phyloP scores from a whole-genome alignment of 1,140 invertebrate genomes.

The Pachypeltis micranthus region DNA sequence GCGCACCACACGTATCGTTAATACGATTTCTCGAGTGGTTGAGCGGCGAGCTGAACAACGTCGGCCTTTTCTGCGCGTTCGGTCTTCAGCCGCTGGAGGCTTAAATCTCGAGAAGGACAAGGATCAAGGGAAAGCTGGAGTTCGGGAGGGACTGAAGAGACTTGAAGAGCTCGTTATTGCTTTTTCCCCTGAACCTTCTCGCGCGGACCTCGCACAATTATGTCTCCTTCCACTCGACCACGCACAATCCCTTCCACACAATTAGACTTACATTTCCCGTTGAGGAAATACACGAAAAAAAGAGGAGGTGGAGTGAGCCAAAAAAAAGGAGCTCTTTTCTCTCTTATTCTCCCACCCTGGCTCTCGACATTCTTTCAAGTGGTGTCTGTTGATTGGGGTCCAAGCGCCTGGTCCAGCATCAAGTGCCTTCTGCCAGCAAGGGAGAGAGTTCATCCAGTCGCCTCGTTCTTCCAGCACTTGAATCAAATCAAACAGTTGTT shows the following conservation, averaged over 20 bases:
- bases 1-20: not conserved
- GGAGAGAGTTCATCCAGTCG: too few relatives aligned
- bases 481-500: too few relatives aligned
- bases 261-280: slow-evolving; percentile 6
- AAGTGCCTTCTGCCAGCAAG: not conserved
- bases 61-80: not conserved
- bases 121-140: not conserved
- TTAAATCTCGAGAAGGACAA: too few relatives aligned
- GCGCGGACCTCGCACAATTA: slow-evolving; percentile 1
- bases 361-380: not conserved
- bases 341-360: too few relatives aligned
- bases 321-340: not conserved
- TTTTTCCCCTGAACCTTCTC: not conserved
- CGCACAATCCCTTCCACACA: slow-evolving; percentile 5
- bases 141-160: too few relatives aligned
- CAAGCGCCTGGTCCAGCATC: not conserved
- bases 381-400: not conserved
- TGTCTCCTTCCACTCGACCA: slow-evolving; percentile 9
- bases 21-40: not conserved
- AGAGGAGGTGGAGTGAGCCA: not conserved
- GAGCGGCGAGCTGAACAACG: not conserved
- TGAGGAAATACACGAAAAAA: not conserved
- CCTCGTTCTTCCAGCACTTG: too few relatives aligned
- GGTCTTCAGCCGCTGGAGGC: not conserved
- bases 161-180: slow-evolving; percentile 6